Percentiles rank a stretch among this genome's conserved stretches.
These are phyloP conservation scores for Capitella teleta DNA, from an alignment of 1,140 invertebrate species.

Conservation along the genomic window DNA sequence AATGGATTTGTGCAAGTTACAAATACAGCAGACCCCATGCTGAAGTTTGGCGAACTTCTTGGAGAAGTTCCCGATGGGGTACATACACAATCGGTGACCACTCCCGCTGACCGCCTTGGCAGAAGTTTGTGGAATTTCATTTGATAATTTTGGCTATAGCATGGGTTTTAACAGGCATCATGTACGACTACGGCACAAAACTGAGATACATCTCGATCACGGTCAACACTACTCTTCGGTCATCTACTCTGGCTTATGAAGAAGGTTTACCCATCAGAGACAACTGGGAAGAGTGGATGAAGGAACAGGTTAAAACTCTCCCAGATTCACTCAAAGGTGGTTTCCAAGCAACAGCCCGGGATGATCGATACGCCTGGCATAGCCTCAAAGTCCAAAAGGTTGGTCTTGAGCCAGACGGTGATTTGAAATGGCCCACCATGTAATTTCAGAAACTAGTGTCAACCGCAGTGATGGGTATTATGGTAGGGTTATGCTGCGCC, in stretches of 20 bases:
- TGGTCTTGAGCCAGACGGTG: no score
- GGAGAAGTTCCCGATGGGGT: not conserved
- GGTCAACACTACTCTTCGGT: conserved; percentile 22
- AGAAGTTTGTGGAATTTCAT: not conserved
- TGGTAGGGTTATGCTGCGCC: conserved; percentile 14
- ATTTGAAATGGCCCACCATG: no score
- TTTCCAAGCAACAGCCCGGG: conserved; percentile 23
- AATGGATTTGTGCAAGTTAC: conserved; percentile 7
- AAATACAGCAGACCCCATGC: not conserved
- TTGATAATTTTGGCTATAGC: no score
- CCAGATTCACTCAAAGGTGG: conserved; percentile 20
- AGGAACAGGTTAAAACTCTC: conserved; percentile 19
- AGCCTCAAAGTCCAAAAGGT: conserved; percentile 28
- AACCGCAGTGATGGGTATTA: conserved; percentile 7
- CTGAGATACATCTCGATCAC: conserved; percentile 20
- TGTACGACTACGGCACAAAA: conserved; percentile 16
- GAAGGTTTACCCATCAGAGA: conserved; percentile 23
- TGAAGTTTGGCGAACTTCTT: not conserved
- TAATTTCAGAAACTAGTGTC: conserved; percentile 4
- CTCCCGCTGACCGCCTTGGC: not conserved
- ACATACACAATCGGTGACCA: not conserved
- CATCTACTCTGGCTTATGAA: conserved; percentile 19
- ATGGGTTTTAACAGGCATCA: no score
- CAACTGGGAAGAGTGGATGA: conserved; percentile 23
- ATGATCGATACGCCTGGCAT: conserved; percentile 23